phyloP scores from a whole-genome alignment of 2,888 invertebrate genomes.

The Ectemnius cavifrons region DNA sequence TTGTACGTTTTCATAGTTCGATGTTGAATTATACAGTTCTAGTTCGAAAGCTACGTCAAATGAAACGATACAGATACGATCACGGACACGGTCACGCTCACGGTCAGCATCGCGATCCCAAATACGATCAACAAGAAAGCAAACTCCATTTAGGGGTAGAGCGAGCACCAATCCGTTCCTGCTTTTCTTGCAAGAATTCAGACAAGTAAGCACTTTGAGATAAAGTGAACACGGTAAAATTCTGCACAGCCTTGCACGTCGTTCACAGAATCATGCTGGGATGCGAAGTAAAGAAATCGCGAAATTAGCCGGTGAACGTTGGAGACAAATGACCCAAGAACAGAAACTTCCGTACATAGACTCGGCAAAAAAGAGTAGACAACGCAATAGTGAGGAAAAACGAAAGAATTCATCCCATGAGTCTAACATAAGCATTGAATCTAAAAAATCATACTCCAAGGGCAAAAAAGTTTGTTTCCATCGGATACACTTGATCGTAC shows the following conservation, averaged over 20 bases:
- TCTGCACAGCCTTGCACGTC: background rate
- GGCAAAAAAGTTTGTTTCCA: no score
- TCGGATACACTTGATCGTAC: background rate
- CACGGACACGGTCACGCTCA: conserved; percentile 3
- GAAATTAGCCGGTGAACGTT: conserved; percentile 65
- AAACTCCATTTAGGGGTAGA: conserved; percentile 34
- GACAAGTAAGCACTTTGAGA: conserved; percentile 54
- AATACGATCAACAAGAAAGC: conserved; percentile 3
- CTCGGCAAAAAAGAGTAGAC: conserved; percentile 60
- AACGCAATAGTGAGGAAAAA: conserved; percentile 21
- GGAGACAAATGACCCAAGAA: conserved; percentile 63
- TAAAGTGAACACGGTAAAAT: background rate
- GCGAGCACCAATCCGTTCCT: conserved; percentile 69
- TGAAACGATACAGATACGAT: background rate
- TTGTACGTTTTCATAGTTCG: background rate
- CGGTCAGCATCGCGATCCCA: conserved; percentile 1
- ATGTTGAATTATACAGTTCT: background rate
- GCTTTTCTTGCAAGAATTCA: conserved; percentile 70
- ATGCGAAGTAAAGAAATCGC: conserved; percentile 53
- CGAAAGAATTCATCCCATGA: conserved; percentile 16
- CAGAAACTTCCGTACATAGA: conserved; percentile 67
- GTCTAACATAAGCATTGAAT: background rate
- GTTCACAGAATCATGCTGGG: conserved; percentile 47
- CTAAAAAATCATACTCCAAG: conserved; percentile 17
- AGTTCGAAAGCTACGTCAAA: background rate